phyloP scores from a whole-genome alignment of 2,797 vertebrate genomes.

The Chiloscyllium punctatum region DNA sequence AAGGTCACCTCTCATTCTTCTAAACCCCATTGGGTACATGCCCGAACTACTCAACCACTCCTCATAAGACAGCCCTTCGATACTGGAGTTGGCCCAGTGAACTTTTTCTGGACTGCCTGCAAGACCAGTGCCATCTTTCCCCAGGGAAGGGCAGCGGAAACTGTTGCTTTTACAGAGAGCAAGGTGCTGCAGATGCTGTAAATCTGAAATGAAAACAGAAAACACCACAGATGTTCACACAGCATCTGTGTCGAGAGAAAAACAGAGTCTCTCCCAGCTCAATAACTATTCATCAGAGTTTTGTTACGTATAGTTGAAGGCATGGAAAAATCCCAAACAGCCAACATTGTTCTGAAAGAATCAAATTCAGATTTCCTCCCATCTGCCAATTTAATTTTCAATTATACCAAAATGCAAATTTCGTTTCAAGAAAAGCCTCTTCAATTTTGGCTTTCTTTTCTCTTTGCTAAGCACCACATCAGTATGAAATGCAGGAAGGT shows the following conservation, averaged over 20 bases:
- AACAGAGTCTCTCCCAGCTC: background rate
- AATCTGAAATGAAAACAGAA: too few relatives aligned
- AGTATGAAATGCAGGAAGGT: background rate
- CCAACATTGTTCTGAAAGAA: background rate
- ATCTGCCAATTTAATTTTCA: background rate
- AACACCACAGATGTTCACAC: background rate
- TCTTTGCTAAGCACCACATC: background rate
- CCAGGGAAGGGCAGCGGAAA: too few relatives aligned
- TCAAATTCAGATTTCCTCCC: background rate
- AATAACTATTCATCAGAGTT: background rate
- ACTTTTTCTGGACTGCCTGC: too few relatives aligned
- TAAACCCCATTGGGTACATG: too few relatives aligned
- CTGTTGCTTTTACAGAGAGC: background rate
- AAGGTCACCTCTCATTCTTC: too few relatives aligned
- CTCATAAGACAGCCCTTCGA: too few relatives aligned
- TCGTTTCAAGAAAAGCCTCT: background rate
- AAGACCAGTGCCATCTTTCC: too few relatives aligned
- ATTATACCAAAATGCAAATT: background rate
- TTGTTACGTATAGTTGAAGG: background rate
- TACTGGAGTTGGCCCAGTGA: too few relatives aligned
- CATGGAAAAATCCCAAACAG: background rate
- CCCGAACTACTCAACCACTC: too few relatives aligned
- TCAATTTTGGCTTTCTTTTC: background rate
- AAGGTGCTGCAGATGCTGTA: background rate
- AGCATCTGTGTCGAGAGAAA: background rate